A percentile compares a stretch with the other conserved stretches of the same genome.
Conservation (phyloP, 2,113 vertebrate genomes). For the Seriola aureovittata region DNA sequence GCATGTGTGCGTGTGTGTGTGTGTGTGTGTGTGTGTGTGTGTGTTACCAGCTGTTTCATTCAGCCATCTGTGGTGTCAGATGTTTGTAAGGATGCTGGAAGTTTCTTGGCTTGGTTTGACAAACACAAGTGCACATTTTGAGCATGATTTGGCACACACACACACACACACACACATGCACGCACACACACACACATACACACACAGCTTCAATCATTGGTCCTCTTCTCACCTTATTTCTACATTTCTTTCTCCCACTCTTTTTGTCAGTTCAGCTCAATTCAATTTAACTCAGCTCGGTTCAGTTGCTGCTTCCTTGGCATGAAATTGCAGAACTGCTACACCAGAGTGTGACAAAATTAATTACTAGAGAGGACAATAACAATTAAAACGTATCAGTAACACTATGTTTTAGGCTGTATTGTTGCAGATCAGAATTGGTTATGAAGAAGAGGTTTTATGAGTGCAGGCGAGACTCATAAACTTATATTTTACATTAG, state of each 20-base stretch:
- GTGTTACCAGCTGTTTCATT: constrained; percentile 64
- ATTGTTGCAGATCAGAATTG: neutral
- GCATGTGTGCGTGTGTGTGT: constrained; percentile 28
- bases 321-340: constrained; percentile 9
- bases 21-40: neutral
- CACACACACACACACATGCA: neutral
- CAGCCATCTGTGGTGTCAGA: constrained; percentile 62
- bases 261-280: neutral
- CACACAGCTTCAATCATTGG: neutral
- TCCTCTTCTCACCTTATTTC: neutral
- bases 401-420: neutral
- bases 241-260: neutral
- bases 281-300: too few species aligned
- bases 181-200: neutral
- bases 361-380: constrained; percentile 11
- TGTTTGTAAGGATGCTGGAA: constrained; percentile 47
- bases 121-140: constrained; percentile 11
- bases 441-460: neutral
- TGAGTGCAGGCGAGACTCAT: neutral
- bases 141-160: neutral
- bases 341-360: neutral
- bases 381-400: constrained; percentile 14
- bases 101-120: constrained; percentile 19
- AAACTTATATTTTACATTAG: too few species aligned
- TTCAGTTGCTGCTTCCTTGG: neutral